These are phyloP conservation scores for Phalanger gymnotis DNA, from an alignment of 2,797 vertebrate genomes.

Conservation along the genomic window DNA sequence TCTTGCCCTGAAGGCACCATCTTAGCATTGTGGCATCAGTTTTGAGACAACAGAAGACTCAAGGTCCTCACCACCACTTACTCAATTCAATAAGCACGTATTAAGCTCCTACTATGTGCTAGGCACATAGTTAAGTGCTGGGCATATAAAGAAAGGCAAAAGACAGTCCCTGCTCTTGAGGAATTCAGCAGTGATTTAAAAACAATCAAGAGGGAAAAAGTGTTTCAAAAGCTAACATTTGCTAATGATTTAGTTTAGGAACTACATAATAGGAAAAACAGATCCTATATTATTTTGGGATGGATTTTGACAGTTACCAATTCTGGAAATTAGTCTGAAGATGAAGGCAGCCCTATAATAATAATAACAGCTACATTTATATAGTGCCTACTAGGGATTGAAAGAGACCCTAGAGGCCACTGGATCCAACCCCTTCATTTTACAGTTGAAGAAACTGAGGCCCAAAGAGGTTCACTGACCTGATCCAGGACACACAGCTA, in stretches of 20 bases:
- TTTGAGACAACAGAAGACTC: not conserved
- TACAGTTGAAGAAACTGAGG: no score
- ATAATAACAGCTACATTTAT: not conserved
- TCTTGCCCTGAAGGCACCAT: not conserved
- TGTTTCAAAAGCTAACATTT: not conserved
- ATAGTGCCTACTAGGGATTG: not conserved
- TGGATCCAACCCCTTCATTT: no score
- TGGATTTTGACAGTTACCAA: no score
- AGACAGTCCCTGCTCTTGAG: not conserved
- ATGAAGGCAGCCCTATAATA: no score
- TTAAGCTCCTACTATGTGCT: not conserved
- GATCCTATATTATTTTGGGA: no score
- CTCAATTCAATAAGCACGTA: not conserved
- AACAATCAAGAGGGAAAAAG: not conserved
- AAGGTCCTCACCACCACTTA: not conserved
- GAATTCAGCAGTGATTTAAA: not conserved
- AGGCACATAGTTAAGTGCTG: not conserved
- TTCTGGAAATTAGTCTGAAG: not conserved
- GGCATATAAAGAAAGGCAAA: not conserved
- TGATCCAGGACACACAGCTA: no score
- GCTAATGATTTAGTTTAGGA: not conserved
- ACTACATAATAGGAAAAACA: not conserved
- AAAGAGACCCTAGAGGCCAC: not conserved
- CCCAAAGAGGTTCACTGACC: no score
- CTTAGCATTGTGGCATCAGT: constrained; percentile 50